A percentile compares a stretch with the other conserved stretches of the same genome.
These are phyloP conservation scores for Neelides folsomi DNA, from an alignment of 2,888 invertebrate genomes.

Conservation along the genomic window DNA sequence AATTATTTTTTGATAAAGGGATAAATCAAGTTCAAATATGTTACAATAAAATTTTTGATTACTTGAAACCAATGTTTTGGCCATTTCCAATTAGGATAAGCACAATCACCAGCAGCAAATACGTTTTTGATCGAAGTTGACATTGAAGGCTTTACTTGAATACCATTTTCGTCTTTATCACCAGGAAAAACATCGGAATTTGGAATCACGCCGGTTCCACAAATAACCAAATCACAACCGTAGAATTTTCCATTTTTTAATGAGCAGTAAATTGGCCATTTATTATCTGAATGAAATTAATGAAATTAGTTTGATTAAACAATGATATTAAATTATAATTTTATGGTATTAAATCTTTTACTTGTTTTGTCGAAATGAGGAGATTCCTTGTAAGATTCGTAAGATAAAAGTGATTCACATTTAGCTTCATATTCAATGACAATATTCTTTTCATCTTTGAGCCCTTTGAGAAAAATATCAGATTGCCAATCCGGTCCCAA, in stretches of 20 bases:
- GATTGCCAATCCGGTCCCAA: slow-evolving; percentile 94
- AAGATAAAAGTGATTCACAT: slow-evolving; percentile 10
- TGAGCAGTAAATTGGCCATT: slow-evolving; percentile 56
- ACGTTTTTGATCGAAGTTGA: slow-evolving; percentile 61
- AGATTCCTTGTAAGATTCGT: slow-evolving; percentile 33
- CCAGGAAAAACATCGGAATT: slow-evolving; percentile 36
- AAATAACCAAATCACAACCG: slow-evolving; percentile 79
- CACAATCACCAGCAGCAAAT: slow-evolving; percentile 93
- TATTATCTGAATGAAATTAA: slow-evolving; percentile 26
- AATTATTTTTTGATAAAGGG: neutral
- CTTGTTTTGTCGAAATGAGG: slow-evolving; percentile 10
- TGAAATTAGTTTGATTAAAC: too few species aligned
- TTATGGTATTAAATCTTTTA: too few species aligned
- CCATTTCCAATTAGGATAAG: slow-evolving; percentile 60
- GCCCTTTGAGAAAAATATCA: slow-evolving; percentile 49
- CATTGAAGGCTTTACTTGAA: slow-evolving; percentile 72
- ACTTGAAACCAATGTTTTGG: slow-evolving; percentile 66
- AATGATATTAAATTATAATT: too few species aligned
- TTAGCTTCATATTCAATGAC: slow-evolving; percentile 41
- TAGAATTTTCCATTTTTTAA: slow-evolving; percentile 58
- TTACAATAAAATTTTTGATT: slow-evolving; percentile 1
- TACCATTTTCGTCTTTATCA: slow-evolving; percentile 47
- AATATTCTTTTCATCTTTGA: slow-evolving; percentile 39
- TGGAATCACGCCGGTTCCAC: slow-evolving; percentile 84
- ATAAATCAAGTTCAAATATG: too few species aligned